Evolutionary conservation across 2,113 vertebrate genomes (phyloP), one percentile per base, ranked within the genome.

Genomic region (Psammodynastes pulverulentus): DNA sequence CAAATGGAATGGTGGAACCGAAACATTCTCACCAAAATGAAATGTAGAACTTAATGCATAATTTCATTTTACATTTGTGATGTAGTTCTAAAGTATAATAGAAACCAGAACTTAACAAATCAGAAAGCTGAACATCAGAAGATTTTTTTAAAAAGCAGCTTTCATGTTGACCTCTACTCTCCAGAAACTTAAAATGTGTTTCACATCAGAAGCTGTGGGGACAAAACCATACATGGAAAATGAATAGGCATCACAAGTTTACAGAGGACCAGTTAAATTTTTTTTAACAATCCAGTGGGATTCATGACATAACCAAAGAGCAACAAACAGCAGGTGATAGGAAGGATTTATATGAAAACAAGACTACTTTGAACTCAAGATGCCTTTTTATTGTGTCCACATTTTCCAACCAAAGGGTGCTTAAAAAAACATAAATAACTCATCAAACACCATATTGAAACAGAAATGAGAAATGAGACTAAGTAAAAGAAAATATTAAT

Each of bases 251-350:
- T 93, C 91, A 85, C 89, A 94, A 91, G 72, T 93, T 96, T 94
- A 96, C 89, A 94, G 92, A 95, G 4, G 58, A 93, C 92, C 0
- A 45, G 91, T 93, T 94, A 96, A 91, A 93, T 96, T 97, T 97
- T 96, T 96, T 67, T 79, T 21, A 21, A 93, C 94, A 93, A 94
- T 97, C 96, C 94, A 87, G 51, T 92, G 95, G 94, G 95, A 98
- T 93, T 98, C 97, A 97, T 97, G 98, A 97, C 97, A 97, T 98
- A 98, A 98, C 97, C 95, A 97, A 98, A 98, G 95, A 97, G 97
- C 98, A 98, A 98, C 97, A 98, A 98, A 97, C 97, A 98, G 97
- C 98, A 98, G 97, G 98, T 98, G 97, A 98, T 93, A 95, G 87
- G 91, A 95, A 94, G 86, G 86, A 96, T 95, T 97, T 96, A 95